Base-by-base conservation (phyloP, 1,140 invertebrate species). In the Pseudomyrmex cubaensis region DNA sequence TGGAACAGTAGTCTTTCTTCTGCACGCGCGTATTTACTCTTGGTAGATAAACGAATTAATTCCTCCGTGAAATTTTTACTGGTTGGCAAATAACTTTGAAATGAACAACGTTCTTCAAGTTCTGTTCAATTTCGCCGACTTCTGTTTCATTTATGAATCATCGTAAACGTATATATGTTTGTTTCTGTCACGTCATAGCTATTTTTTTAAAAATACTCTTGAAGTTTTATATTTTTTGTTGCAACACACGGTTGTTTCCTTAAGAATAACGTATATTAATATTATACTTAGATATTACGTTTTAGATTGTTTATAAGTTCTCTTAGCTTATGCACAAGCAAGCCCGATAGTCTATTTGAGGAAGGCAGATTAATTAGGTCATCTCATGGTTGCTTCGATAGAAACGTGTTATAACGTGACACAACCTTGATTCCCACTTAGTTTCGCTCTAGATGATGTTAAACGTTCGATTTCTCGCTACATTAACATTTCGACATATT, bases 121-220 rank as follows among this genome's bases (percentile, higher is more conserved):
- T 54, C 72, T 59, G 66, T 75, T 75, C 85, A 72, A 86, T 91
- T 69, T 77, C 83, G 82, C 88, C 70, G 69, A 82, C 67, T 87
- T 89, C 87, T 85, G 78, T 90, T 90, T 83, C 87, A 74, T 82
- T 62, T 69, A 69, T 87, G 87, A 89, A 80, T 88, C 89, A 88
- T 56, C 64, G 48, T 35, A 8, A 13, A 50, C 48, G 44, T 7
- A 25, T 7, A 25, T 82, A 87, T 84, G 87, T 80, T 70, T 52
- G 63, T 87, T 87, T 87, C 63, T 75, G 74, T 74, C 12, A 1
- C 22, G n/a, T 1, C 61, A n/a, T 76, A 66, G 48, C 52, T 9
- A 52, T 22, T 17, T 22, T 12, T 46, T 22, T 35, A 12, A 22
- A 22, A 20, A 76, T 54, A 76, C 7, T 15, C 35, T 35, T 7